Base-by-base conservation (phyloP, 2,113 vertebrate species). In the Oncorhynchus clarkii region DNA sequence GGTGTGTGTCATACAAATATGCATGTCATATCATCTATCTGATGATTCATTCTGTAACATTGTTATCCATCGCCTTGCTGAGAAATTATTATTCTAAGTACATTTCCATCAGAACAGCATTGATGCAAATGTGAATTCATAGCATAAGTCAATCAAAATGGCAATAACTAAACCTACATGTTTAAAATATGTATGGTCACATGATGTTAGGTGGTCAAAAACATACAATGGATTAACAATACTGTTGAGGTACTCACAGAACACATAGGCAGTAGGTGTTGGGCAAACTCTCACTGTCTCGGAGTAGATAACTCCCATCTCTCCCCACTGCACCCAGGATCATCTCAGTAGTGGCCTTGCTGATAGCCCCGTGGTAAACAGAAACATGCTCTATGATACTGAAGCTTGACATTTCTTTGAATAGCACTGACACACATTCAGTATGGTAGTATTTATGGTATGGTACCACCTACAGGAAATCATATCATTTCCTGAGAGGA, bases 191-290 rank as follows among this genome's bases (percentile, higher is more conserved):
- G 13, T 57, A 20, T 57, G 18, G 16, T 20, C 18, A 57, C 54
- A 54, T 62, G 20, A 14, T 68, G 3, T 18, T 67, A 16, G 11
- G 24, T 3, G 11, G 24, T 3, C 11, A 60, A 81, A 84, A 81
- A 62, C 80, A 78, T 67, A 64, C 64, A 71, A 82, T 62, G 34
- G 39, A 67, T 22, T 26, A 49, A 57, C n/a, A 54, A 65, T 16
- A 70, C 66, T 54, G 67, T 3, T 54, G 3, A 9, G 67, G 8
- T 92, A 95, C 94, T 95, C 88, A 95, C 94, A 95, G 91, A 22
- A 96, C 94, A 3, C 95, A 96, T 26, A 95, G 88, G 87, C 94
- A 95, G 88, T 93, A 95, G 24, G 76, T 89, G 0, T 92, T 94
- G 0, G 93, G 91, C 49, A 94, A 75, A 14, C 76, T 94, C 89